Conservation (phyloP, 2,113 vertebrate species). For the Nibea albiflora region DNA sequence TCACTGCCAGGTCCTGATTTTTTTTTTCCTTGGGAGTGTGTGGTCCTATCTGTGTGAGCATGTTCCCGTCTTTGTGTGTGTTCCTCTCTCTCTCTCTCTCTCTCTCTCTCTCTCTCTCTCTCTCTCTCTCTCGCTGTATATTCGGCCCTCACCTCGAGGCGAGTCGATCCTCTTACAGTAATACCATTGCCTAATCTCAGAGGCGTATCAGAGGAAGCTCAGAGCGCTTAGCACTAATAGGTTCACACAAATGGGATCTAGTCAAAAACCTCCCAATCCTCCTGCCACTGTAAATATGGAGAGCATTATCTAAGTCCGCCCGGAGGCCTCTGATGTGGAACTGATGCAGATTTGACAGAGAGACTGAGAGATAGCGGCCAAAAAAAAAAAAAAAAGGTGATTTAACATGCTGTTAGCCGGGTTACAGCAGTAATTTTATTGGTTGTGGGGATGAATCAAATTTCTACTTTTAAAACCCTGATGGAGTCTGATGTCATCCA, state of each 20-base stretch:
- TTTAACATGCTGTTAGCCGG: conserved; percentile 62
- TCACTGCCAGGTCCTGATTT: conserved; percentile 54
- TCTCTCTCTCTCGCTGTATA: neutral
- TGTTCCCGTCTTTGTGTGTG: conserved; percentile 62
- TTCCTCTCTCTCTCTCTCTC: conserved; percentile 35
- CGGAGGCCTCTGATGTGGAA: conserved; percentile 69
- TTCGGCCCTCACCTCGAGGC: conserved; percentile 72
- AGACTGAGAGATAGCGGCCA: conserved; percentile 66
- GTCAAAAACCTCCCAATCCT: conserved; percentile 73
- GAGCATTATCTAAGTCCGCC: conserved; percentile 70
- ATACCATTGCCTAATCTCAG: conserved; percentile 80
- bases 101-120: neutral
- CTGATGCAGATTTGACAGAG: conserved; percentile 77
- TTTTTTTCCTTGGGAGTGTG: conserved; percentile 42
- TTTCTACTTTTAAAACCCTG: conserved; percentile 27
- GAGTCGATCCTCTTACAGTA: conserved; percentile 82
- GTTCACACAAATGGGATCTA: conserved; percentile 81
- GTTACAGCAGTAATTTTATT: conserved; percentile 53
- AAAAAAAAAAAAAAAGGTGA: conserved; percentile 39
- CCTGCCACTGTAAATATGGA: conserved; percentile 76
- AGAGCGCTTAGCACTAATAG: conserved; percentile 75
- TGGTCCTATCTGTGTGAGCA: conserved; percentile 67
- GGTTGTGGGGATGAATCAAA: conserved; percentile 35
- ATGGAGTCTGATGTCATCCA: conserved; percentile 7
- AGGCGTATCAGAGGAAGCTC: conserved; percentile 77